These are phyloP conservation scores for Tiliacea citrago DNA, from an alignment of 2,888 invertebrate species.

Conservation along the genomic window DNA sequence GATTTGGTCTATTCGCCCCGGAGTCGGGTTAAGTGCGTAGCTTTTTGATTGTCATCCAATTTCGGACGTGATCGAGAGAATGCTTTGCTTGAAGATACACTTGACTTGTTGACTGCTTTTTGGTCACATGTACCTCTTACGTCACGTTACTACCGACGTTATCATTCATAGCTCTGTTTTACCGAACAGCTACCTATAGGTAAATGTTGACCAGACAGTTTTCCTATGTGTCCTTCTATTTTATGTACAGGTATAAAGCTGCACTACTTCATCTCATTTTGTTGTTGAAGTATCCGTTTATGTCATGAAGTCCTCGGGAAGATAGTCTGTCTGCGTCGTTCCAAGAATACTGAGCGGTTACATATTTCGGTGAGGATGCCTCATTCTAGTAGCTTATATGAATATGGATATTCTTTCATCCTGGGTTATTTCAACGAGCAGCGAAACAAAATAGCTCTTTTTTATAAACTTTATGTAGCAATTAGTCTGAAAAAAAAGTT, in stretches of 20 bases:
- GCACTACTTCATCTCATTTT: constrained; percentile 3
- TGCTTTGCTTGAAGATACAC: constrained; percentile 10
- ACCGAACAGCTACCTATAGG: not conserved
- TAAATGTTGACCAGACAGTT: constrained; percentile 11
- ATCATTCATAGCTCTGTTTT: constrained; percentile 2
- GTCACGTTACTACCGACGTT: not conserved
- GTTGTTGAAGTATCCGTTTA: constrained; percentile 17
- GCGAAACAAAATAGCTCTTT: not conserved
- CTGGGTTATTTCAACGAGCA: not conserved
- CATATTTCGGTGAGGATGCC: constrained; percentile 26
- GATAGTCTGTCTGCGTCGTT: constrained; percentile 14
- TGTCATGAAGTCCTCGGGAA: constrained; percentile 13
- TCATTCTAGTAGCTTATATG: constrained; percentile 9
- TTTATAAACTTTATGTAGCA: not conserved
- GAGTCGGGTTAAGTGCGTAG: constrained; percentile 46
- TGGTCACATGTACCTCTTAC: not conserved
- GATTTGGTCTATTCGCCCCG: constrained; percentile 70
- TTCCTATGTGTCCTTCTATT: constrained; percentile 6
- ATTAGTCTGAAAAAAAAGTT: not conserved
- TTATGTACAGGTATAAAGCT: constrained; percentile 2
- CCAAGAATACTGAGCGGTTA: not conserved
- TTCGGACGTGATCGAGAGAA: constrained; percentile 41
- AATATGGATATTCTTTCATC: constrained; percentile 22
- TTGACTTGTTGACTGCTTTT: not conserved
- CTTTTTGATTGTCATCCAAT: constrained; percentile 61